Conservation (phyloP, 2,888 invertebrate genomes). For the Aquatica leii region DNA sequence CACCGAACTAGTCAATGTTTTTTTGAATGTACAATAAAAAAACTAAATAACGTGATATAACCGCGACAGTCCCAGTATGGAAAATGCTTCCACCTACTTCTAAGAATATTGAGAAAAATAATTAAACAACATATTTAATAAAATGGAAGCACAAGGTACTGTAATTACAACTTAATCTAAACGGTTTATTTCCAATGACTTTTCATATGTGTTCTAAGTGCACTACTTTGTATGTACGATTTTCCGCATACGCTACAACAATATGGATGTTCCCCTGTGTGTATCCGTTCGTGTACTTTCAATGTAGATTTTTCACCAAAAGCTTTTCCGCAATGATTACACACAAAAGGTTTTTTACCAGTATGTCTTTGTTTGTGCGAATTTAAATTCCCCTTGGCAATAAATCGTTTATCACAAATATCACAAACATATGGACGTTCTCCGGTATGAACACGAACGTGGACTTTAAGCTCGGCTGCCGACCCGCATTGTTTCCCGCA, state of each 20-base stretch:
- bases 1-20: too few relatives aligned
- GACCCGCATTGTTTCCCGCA: slow-evolving; percentile 46
- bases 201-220: slow-evolving; percentile 44
- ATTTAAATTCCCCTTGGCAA: slow-evolving; percentile 47
- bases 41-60: too few relatives aligned
- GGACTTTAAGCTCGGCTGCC: slow-evolving; percentile 44
- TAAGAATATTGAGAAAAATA: too few relatives aligned
- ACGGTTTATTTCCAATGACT: slow-evolving; percentile 37
- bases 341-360: slow-evolving; percentile 44
- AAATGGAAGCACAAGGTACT: too few relatives aligned
- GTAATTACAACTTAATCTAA: too few relatives aligned
- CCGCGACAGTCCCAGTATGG: too few relatives aligned
- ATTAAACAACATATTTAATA: too few relatives aligned
- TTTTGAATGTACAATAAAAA: too few relatives aligned
- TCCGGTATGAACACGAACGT: slow-evolving; percentile 45
- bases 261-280: slow-evolving; percentile 46
- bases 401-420: slow-evolving; percentile 46
- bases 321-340: slow-evolving; percentile 45
- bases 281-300: slow-evolving; percentile 46
- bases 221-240: slow-evolving; percentile 44
- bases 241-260: slow-evolving; percentile 44
- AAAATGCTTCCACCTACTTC: too few relatives aligned
- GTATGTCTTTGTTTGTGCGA: slow-evolving; percentile 45
- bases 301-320: slow-evolving; percentile 45
- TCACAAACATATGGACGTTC: slow-evolving; percentile 46